phyloP scores from a whole-genome alignment of 2,888 invertebrate genomes.

The Epistrophella euchroma region DNA sequence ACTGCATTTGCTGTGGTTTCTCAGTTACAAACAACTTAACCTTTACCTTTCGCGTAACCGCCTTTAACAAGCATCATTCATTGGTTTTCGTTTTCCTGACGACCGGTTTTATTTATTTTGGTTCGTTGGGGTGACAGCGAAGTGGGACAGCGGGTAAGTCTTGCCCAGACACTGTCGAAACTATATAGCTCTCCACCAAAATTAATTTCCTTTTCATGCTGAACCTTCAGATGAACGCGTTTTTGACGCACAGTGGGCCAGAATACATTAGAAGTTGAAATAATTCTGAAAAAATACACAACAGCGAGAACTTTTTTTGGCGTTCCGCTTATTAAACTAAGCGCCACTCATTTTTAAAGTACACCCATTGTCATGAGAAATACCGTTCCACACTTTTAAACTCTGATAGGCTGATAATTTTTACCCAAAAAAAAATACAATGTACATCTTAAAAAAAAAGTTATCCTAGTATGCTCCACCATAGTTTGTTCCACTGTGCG shows the following conservation, averaged over 20 bases:
- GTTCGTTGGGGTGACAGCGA: neutral
- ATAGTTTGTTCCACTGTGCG: neutral
- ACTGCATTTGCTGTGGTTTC: conserved; percentile 71
- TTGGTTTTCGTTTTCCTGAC: conserved; percentile 30
- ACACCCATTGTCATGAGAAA: no score
- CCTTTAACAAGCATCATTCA: conserved; percentile 63
- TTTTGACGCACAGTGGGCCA: neutral
- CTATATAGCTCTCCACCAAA: conserved; percentile 21
- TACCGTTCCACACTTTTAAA: no score
- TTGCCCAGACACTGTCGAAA: conserved; percentile 15
- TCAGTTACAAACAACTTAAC: conserved; percentile 71
- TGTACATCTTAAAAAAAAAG: no score
- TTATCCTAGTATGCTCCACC: neutral
- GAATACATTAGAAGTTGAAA: neutral
- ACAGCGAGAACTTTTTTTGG: no score
- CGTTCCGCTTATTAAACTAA: no score
- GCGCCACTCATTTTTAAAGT: no score
- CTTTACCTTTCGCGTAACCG: conserved; percentile 71
- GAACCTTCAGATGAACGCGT: conserved; percentile 26
- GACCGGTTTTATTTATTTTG: conserved; percentile 32
- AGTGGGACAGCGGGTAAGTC: neutral
- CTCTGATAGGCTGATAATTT: no score
- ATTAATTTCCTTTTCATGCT: conserved; percentile 51
- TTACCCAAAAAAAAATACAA: no score
- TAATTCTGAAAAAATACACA: neutral